Evolutionary conservation across 2,797 vertebrate genomes (phyloP), one percentile per base, ranked within the genome.

Genomic region (Loriculus beryllinus): DNA sequence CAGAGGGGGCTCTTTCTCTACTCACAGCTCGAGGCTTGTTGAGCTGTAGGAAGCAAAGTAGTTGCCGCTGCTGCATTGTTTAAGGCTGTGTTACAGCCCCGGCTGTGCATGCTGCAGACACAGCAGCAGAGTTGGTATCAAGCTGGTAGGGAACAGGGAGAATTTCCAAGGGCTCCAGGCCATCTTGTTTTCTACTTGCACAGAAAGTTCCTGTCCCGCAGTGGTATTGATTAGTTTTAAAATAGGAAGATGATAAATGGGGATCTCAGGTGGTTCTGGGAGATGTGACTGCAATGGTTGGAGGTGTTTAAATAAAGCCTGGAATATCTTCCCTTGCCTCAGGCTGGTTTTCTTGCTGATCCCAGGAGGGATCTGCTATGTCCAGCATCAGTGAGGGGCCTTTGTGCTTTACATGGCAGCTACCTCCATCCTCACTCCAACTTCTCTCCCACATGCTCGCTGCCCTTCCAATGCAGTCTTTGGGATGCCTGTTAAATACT

Each of bases 1-100:
- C 88, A 86, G 93, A 93, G 93, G 93, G 82, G 91, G 91, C 87
- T 95, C 95, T 96, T 95, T 95, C 95, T 90, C 94, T 91, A 49
- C 56, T 88, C 68, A 64, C 19, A 1, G 82, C 92, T 95, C 64
- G 0, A 91, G 78, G 85, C 92, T 94, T 35, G 64, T 78, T 9
- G 65, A 94, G 68, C 92, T 81, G 82, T 91, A 94, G 94, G 92
- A 93, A 94, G 87, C 86, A 54, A 78, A 90, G 76, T 28, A 82
- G 69, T 28, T 3, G 37, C 85, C 18, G 40, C 64, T 89, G 90
- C 92, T 82, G 87, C 83, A 70, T 88, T 84, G 88, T 92, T 80
- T 51, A 35, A 67, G 59, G 56, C 40, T 18, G 1, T 7, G 62
- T 75, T 78, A 59, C 65, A 72, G 88, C 84, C 29, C 62, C 0